Percentiles rank a stretch among this genome's conserved stretches.
phyloP scores from a whole-genome alignment of 2,113 vertebrate species.

The Monarcha castaneiventris region DNA sequence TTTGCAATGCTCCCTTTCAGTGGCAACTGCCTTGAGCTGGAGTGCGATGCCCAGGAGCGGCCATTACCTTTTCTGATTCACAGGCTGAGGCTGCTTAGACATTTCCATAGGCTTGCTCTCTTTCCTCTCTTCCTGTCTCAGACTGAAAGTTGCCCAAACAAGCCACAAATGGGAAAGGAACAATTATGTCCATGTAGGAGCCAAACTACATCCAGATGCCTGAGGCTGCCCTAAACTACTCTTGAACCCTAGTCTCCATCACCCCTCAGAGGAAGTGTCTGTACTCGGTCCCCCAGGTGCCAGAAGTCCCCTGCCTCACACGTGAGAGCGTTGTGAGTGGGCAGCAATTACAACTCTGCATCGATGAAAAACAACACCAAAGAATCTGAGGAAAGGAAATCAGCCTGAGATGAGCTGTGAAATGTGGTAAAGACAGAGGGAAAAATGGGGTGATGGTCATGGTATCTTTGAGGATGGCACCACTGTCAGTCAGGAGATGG shows the following conservation, averaged over 20 bases:
- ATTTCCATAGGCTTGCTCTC: neutral
- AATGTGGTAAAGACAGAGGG: neutral
- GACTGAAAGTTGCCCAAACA: neutral
- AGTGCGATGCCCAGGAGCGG: neutral
- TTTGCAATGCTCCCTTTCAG: neutral
- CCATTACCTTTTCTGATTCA: neutral
- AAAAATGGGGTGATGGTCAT: neutral
- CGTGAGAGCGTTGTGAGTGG: rapidly evolving
- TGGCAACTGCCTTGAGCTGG: neutral
- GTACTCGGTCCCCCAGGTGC: rapidly evolving
- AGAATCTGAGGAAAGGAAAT: neutral
- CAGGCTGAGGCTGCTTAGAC: neutral
- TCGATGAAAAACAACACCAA: neutral
- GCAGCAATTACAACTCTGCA: neutral
- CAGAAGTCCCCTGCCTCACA: neutral
- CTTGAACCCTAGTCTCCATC: neutral
- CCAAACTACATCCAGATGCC: neutral
- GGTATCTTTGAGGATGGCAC: neutral
- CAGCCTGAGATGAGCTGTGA: neutral
- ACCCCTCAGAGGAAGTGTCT: neutral
- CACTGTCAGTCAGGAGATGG: neutral
- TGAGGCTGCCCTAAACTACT: neutral
- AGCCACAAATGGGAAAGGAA: neutral
- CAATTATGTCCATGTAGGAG: neutral
- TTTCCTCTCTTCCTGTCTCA: neutral